Evolutionary conservation across 2,888 invertebrate species (phyloP), one percentile per base, ranked within the genome.

Genomic region (Pandemis corylana): DNA sequence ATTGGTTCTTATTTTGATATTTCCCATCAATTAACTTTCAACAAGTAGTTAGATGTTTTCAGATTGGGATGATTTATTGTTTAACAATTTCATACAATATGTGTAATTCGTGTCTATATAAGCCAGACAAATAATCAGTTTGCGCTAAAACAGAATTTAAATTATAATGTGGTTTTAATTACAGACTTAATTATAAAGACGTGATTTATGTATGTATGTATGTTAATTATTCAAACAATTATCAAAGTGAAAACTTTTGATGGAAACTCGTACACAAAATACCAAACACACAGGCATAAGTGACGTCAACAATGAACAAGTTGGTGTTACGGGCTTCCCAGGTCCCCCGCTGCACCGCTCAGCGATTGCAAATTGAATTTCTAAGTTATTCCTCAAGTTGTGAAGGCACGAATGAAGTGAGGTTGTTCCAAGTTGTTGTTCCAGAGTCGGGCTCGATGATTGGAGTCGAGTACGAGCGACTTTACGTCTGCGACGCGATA

Each of bases 361-460:
- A 84, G 85, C 84, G 85, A 83, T 86, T 86, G 86, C 84, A 91
- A 92, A 92, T 92, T 91, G 89, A 92, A 93, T 92, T 92, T 85
- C 90, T 84, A 92, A 92, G 91, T 92, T 92, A 90, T 91, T 90
- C 89, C 78, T 80, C 86, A 89, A 91, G 83, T 90, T 88, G 84
- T 83, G 87, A 87, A 87, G 86, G 84, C 88, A 86, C 85, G 87
- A 90, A 89, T 90, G 90, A 89, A 91, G 88, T 89, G 88, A 89
- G 88, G 88, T 90, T 85, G 89, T 87, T 86, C 81, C 80, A 80
- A 86, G 87, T 89, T 90, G 89, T 91, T 91, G 89, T 89, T 91
- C 85, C 87, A 77, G 79, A 81, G 80, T 82, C 80, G 81, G 78
- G 79, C 79, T 83, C 82, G 82, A 85, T 89, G 89, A 88, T 91